Conservation (phyloP, 2,888 invertebrate genomes). For the Oscheius onirici region DNA sequence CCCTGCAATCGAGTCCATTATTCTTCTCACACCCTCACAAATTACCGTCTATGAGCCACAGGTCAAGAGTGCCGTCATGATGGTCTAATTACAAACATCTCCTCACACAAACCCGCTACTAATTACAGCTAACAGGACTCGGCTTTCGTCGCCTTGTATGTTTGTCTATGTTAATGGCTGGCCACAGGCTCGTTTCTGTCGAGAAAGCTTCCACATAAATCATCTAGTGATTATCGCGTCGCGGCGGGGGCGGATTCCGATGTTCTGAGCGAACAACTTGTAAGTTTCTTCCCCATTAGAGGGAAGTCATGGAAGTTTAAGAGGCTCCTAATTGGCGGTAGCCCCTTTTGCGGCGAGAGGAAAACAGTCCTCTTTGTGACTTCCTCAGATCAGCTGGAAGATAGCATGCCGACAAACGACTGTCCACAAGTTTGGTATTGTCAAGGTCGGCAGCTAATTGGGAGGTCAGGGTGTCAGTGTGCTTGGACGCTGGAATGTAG, state of each 20-base stretch:
- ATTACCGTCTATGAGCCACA: conserved; percentile 3
- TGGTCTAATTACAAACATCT: conserved; percentile 15
- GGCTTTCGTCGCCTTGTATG: not conserved
- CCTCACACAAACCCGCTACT: not conserved
- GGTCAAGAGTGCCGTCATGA: conserved; percentile 26
- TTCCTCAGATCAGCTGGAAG: not conserved
- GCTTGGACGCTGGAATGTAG: too few species aligned
- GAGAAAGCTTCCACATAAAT: not conserved
- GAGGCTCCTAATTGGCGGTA: not conserved
- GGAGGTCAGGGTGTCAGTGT: too few species aligned
- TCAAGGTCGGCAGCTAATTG: too few species aligned
- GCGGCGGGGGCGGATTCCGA: not conserved
- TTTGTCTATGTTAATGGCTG: not conserved
- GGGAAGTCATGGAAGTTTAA: not conserved
- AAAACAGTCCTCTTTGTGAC: not conserved
- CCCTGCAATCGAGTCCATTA: not conserved
- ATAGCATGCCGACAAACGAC: conserved; percentile 23
- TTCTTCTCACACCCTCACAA: not conserved
- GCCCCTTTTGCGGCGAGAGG: conserved; percentile 4
- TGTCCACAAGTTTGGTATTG: not conserved
- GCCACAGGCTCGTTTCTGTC: not conserved
- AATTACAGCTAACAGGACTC: not conserved
- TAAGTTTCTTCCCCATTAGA: not conserved
- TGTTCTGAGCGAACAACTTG: not conserved
- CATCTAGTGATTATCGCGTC: conserved; percentile 5